Evolutionary conservation across 2,888 invertebrate genomes (phyloP).

Genomic region (Psylliodes chrysocephalus): DNA sequence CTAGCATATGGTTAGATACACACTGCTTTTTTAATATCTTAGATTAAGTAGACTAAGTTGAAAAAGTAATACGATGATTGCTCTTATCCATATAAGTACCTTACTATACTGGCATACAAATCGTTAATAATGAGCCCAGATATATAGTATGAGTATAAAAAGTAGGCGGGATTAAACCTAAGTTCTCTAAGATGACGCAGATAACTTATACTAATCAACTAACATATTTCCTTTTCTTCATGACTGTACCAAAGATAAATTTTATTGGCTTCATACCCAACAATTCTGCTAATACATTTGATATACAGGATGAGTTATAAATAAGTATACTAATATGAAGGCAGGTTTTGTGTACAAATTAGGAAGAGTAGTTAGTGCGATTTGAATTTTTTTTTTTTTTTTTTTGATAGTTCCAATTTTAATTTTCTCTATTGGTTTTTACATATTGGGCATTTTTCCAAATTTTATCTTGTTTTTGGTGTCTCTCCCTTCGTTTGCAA

Average conservation of each 20-base stretch:
- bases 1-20: background rate
- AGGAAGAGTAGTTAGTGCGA: no score
- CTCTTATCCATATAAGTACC: conserved; percentile 63
- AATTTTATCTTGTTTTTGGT: no score
- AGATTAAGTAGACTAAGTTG: conserved; percentile 60
- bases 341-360: no score
- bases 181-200: conserved; percentile 37
- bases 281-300: no score
- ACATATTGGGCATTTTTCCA: no score
- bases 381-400: no score
- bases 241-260: background rate
- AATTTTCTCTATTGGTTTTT: no score
- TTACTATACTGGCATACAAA: conserved; percentile 62
- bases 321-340: no score
- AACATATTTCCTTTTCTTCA: background rate
- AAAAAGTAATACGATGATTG: conserved; percentile 63
- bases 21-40: conserved; percentile 59
- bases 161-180: conserved; percentile 59
- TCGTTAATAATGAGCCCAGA: conserved; percentile 61
- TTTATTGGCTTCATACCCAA: no score
- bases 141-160: conserved; percentile 63
- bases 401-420: no score
- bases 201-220: conserved; percentile 26
- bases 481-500: no score
- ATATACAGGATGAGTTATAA: no score